Conservation (phyloP, 2,113 vertebrate genomes). For the Gopherus flavomarginatus region DNA sequence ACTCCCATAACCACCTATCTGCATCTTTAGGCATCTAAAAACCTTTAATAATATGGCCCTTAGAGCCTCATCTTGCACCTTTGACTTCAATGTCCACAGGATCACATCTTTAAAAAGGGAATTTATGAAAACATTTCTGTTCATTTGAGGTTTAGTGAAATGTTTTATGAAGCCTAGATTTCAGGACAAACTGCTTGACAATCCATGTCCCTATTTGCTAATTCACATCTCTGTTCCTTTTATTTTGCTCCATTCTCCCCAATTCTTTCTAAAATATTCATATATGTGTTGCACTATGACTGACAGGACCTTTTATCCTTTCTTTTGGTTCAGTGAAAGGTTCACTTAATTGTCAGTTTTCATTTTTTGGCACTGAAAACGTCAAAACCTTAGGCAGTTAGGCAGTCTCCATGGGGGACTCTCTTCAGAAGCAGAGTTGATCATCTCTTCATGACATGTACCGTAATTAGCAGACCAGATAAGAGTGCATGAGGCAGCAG, state of each 20-base stretch:
- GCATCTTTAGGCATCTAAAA: background rate
- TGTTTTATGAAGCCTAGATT: background rate
- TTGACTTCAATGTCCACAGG: background rate
- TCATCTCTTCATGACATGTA: background rate
- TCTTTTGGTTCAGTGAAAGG: background rate
- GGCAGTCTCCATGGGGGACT: background rate
- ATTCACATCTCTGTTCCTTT: background rate
- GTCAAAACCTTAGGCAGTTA: constrained; percentile 13
- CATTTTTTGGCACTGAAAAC: background rate
- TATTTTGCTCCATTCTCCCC: constrained; percentile 2
- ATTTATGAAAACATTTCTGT: background rate
- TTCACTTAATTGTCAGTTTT: background rate
- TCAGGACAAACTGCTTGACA: background rate
- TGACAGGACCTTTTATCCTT: background rate
- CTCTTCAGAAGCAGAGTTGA: constrained; percentile 1
- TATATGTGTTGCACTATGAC: background rate
- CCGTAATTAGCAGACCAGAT: constrained; percentile 49
- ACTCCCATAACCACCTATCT: background rate
- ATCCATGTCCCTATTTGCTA: background rate
- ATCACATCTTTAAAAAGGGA: background rate
- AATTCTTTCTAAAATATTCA: background rate
- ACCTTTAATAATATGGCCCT: background rate
- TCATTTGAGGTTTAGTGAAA: background rate
- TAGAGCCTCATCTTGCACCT: background rate
- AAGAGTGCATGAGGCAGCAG: constrained; percentile 27